Conservation (phyloP, 2,888 invertebrate species). For the Drosophila testacea region DNA sequence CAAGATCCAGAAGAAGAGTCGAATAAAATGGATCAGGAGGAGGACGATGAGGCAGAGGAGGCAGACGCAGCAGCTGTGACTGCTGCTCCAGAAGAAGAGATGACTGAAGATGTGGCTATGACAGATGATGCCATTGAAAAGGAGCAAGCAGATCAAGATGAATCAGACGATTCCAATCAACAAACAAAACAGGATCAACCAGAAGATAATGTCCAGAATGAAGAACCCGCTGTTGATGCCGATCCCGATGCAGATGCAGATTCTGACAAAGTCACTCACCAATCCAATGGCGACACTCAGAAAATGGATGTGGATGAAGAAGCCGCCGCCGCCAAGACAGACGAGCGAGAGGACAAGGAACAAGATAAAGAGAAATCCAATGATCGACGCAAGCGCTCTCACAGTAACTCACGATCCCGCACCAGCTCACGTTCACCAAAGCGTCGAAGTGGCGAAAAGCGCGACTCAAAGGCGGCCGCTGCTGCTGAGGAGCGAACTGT, state of each 20-base stretch:
- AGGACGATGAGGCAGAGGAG: constrained; percentile 24
- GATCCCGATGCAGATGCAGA: constrained; percentile 18
- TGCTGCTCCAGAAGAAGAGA: constrained; percentile 28
- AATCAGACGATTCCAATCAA: constrained; percentile 29
- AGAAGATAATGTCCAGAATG: constrained; percentile 3
- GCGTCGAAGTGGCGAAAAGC: constrained; percentile 73
- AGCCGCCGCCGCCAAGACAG: constrained; percentile 24
- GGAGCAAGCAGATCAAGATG: constrained; percentile 11
- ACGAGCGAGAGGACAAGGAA: constrained; percentile 21
- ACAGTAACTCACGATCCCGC: constrained; percentile 71
- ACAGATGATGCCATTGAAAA: constrained; percentile 28
- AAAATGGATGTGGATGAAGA: constrained; percentile 73
- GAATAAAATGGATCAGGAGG: constrained; percentile 23
- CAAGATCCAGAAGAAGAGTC: constrained; percentile 44
- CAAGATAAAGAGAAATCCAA: constrained; percentile 60
- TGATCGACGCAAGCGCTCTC: constrained; percentile 75
- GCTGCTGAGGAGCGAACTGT: constrained; percentile 81
- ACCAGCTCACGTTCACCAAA: constrained; percentile 80
- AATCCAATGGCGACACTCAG: constrained; percentile 72
- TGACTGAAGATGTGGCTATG: constrained; percentile 71
- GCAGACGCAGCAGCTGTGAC: constrained; percentile 17
- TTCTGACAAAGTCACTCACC: constrained; percentile 21
- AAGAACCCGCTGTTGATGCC: constrained; percentile 13
- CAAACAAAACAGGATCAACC: constrained; percentile 24
- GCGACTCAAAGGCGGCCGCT: constrained; percentile 68